These are phyloP conservation scores for Oryzias javanicus DNA, from an alignment of 2,113 vertebrate species.

Conservation along the genomic window DNA sequence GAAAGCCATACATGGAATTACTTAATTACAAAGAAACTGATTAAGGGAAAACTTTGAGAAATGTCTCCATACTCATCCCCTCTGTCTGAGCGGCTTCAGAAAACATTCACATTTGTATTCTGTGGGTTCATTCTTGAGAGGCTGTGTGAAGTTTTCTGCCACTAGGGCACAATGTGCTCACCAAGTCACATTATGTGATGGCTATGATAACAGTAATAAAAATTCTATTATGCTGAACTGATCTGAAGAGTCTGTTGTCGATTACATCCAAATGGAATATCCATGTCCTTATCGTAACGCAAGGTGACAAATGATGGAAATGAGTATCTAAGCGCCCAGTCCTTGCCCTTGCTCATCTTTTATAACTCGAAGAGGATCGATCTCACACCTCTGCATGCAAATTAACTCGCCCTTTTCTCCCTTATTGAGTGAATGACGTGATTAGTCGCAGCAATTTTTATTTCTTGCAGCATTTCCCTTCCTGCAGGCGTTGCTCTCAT, in stretches of 20 bases:
- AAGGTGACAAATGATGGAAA: background rate
- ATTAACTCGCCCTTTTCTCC: conserved; percentile 28
- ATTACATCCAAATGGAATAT: background rate
- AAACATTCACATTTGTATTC: background rate
- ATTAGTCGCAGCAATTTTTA: conserved; percentile 19
- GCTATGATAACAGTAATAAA: background rate
- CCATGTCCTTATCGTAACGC: background rate
- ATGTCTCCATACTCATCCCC: conserved; percentile 24
- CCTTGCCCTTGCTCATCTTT: background rate
- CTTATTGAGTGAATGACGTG: conserved; percentile 17
- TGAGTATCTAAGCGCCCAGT: background rate
- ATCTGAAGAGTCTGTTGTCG: background rate
- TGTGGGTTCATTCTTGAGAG: background rate
- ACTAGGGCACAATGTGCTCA: background rate
- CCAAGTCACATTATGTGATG: conserved; percentile 2
- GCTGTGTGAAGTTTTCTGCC: background rate
- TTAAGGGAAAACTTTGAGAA: too few species aligned
- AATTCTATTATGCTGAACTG: background rate
- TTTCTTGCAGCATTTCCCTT: conserved; percentile 4
- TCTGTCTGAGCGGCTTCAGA: conserved; percentile 23
- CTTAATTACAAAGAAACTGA: too few species aligned
- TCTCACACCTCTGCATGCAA: conserved; percentile 10
- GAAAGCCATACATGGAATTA: too few species aligned
- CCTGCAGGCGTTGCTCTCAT: conserved; percentile 10
- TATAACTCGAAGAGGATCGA: background rate